These are phyloP conservation scores for Threskiornis aethiopicus DNA, from an alignment of 2,797 vertebrate genomes.

Conservation along the genomic window DNA sequence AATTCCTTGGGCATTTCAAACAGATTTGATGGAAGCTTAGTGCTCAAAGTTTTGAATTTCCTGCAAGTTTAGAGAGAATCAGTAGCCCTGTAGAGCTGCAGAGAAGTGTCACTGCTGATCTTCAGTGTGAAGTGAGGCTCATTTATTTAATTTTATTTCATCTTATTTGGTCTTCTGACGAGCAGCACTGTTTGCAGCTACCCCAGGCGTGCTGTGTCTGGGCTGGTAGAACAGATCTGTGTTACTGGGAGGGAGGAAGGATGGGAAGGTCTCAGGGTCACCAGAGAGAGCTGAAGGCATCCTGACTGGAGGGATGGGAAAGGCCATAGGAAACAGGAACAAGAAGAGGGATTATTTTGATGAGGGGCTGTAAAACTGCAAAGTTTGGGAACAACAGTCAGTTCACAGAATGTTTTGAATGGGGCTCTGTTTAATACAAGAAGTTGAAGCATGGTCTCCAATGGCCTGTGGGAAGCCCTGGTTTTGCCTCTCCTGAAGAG, in stretches of 20 bases:
- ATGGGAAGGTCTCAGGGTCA: neutral
- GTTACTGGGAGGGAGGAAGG: neutral
- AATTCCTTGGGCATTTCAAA: neutral
- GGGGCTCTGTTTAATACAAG: neutral
- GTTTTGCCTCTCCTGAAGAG: neutral
- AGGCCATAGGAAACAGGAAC: rapidly evolving
- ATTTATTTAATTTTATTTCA: neutral
- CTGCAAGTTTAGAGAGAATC: neutral
- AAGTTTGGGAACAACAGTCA: rapidly evolving
- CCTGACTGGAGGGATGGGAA: neutral
- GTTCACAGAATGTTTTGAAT: neutral
- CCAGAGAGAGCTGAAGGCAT: rapidly evolving
- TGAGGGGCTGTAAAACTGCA: neutral
- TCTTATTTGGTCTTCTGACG: neutral
- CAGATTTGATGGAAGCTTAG: neutral
- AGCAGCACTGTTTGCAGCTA: neutral
- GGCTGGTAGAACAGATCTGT: neutral
- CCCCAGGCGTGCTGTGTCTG: neutral
- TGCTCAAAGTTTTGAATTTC: neutral
- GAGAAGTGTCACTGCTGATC: neutral
- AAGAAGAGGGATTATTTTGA: neutral
- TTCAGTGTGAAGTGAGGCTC: neutral
- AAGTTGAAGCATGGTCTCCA: rapidly evolving
- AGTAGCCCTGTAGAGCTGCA: neutral
- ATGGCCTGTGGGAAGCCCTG: neutral